Conservation (phyloP, 2,797 vertebrate species). For the Carduelis carduelis region DNA sequence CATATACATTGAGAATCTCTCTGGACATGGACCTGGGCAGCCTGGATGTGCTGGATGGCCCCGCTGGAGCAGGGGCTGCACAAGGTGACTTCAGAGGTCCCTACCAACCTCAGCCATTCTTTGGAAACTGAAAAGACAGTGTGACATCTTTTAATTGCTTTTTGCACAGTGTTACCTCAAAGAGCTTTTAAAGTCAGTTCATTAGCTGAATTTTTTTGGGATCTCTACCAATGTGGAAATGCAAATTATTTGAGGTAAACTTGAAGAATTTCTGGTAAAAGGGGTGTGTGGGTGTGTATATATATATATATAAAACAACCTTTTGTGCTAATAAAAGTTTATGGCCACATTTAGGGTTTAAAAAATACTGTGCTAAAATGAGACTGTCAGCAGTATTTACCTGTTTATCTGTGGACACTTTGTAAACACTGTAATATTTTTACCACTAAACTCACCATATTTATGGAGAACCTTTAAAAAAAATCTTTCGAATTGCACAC, state of each 20-base stretch:
- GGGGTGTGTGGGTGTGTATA: fast-evolving
- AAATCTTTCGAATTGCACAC: neutral
- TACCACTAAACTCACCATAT: neutral
- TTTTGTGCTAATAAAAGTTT: neutral
- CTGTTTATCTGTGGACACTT: neutral
- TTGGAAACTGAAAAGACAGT: neutral
- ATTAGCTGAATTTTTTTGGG: neutral
- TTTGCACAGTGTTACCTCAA: neutral
- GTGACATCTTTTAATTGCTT: neutral
- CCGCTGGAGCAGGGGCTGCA: neutral
- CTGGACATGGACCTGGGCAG: neutral
- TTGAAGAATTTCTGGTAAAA: neutral
- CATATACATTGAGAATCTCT: neutral
- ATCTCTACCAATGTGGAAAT: neutral
- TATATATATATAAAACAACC: neutral
- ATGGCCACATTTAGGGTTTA: neutral
- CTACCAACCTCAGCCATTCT: neutral
- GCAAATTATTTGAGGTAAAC: neutral
- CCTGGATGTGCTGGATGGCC: neutral
- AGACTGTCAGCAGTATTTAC: neutral
- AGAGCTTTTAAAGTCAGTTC: neutral
- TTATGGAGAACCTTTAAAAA: neutral
- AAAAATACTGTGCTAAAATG: neutral
- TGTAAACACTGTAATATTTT: neutral
- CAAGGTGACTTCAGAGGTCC: neutral